Base-by-base conservation (phyloP, 2,888 invertebrate genomes). In the Ectemnius cavifrons region DNA sequence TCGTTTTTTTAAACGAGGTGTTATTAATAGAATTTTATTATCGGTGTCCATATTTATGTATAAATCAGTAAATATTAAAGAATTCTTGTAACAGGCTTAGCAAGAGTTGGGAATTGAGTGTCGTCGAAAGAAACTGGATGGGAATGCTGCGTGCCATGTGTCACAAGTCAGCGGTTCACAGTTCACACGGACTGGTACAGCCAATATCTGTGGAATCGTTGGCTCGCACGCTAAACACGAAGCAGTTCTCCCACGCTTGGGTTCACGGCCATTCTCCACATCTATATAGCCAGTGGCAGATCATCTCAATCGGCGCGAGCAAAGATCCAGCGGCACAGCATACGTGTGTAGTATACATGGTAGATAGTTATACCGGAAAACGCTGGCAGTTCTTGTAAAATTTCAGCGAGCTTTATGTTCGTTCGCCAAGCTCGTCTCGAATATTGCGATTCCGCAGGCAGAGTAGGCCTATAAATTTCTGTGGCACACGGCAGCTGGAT, bases 201-300 rank as follows among this genome's bases (percentile, higher is more conserved):
- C 3, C 68, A 83, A 83, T 83, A 78, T 81, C 78, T 73, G 81
- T 72, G 72, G 79, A 83, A 83, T 37, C 1, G 37, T 11, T 37
- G 8, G 37, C 8, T 11, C 37, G 37, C 67, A 60, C 69, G 68
- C 65, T 80, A 82, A 75, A 80, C 76, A 81, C 46, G 37, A 71
- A 61, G 47, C 45, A 14, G 64, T 65, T 83, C 76, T 83, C 73
- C 69, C 77, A 81, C 81, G 79, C 71, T 73, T 63, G 59, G 45
- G 47, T 64, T 67, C 63, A 20, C 64, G 63, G 62, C 23, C 62
- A 46, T 49, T 11, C 14, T 52, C 16, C 59, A 11, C 37, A 37
- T 6, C 11, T 11, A 37, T 37, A 37, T 4, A 4, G 8, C 8
- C 13, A 14, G 1, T 27, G 23, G 8, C 23, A 20, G 20, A 20